Evolutionary conservation across 2,113 vertebrate genomes (phyloP), one percentile per base, ranked within the genome.

Genomic region (Clarias macrocephalus): DNA sequence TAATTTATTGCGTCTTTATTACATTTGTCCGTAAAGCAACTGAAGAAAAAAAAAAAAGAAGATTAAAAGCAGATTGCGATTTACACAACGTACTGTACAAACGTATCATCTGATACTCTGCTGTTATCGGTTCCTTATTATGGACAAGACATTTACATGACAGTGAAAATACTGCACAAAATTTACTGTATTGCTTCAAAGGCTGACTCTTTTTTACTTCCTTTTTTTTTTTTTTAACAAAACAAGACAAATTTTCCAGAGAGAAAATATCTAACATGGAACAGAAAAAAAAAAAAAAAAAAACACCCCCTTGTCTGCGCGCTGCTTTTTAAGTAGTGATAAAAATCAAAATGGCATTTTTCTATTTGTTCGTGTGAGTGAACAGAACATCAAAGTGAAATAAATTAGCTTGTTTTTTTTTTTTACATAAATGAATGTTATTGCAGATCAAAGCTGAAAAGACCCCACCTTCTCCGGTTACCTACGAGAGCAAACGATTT

Each of bases 1-100:
- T 95, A 93, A 95, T 96, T 95, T 96, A 96, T 96, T 95, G 95
- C 95, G 90, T 94, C 88, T 92, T 94, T 91, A 92, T 93, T 93
- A 89, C 90, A 85, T 81, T 82, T 89, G 83, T 93, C 90, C 89
- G 92, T 93, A 93, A 87, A 88, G 65, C 79, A 85, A 87, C 63
- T 73, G 88, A 93, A 95, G 91, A 42, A 48, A 48, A 48, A 48
- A 48, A 48, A 48, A 48, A 48, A 48, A 48, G 33, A 92, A 94
- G 89, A 87, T 95, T 91, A 94, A 94, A 95, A 94, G 93, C 92
- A 30, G 76, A 77, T 85, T 88, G 91, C 92, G 18, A 93, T 94
- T 94, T 94, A 95, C 93, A 95, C 88, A 91, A 91, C 92, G 80
- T 93, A 94, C 88, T 92, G 81, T 93, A 94, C 88, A 94, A 93